These are phyloP conservation scores for Geodia barretti DNA, from an alignment of 37 sponge, comb jelly and placozoan genomes.

Conservation along the genomic window DNA sequence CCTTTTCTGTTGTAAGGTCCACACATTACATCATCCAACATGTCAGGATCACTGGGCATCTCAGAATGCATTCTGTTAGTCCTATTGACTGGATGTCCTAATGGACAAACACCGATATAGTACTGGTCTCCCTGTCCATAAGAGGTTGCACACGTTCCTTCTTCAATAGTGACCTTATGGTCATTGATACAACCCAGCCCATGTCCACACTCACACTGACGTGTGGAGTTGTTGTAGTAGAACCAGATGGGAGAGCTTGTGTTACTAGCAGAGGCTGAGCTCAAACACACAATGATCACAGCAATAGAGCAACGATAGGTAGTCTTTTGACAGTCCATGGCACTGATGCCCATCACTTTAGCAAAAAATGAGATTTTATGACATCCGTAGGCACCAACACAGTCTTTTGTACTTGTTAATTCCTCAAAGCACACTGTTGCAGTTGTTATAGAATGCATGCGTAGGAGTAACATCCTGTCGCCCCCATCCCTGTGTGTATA, in stretches of 20 bases:
- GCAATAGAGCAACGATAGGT: too few relatives aligned
- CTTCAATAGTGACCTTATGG: background rate
- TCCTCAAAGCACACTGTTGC: too few relatives aligned
- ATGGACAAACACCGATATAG: background rate
- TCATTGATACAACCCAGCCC: background rate
- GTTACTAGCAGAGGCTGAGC: background rate
- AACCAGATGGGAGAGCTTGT: background rate
- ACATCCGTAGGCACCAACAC: too few relatives aligned
- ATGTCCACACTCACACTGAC: background rate
- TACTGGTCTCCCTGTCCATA: background rate
- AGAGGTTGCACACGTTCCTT: background rate
- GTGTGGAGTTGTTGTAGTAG: background rate
- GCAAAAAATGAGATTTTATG: too few relatives aligned
- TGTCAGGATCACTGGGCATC: background rate
- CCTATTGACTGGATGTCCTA: background rate
- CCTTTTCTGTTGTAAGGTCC: slow-evolving; percentile 2
- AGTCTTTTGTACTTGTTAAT: too few relatives aligned
- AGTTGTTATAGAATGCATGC: too few relatives aligned
- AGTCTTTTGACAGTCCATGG: too few relatives aligned
- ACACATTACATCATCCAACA: background rate
- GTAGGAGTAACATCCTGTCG: too few relatives aligned
- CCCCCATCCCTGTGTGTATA: too few relatives aligned
- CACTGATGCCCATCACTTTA: too few relatives aligned
- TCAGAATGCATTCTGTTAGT: background rate
- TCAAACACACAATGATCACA: background rate